Evolutionary conservation across 2,113 vertebrate genomes (phyloP).

Genomic region (Ctenomys sociabilis): DNA sequence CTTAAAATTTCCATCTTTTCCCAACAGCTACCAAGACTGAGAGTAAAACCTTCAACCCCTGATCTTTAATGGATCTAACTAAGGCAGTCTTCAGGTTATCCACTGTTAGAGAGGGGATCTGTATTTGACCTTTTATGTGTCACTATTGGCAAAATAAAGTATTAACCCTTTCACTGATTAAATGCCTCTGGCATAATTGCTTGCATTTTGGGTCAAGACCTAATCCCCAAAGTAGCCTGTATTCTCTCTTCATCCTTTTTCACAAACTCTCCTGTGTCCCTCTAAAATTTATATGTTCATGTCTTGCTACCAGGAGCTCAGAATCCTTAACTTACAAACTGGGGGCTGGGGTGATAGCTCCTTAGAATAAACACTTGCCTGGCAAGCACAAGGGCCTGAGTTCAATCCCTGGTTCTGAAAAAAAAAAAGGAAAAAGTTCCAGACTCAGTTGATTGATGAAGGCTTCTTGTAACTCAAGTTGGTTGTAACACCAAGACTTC

Average conservation of each 20-base stretch:
- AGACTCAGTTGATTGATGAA: background rate
- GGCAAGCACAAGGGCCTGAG: too few relatives aligned
- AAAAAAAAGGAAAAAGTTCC: too few relatives aligned
- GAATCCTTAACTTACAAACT: background rate
- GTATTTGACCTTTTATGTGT: background rate
- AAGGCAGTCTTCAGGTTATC: background rate
- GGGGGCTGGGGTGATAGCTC: too few relatives aligned
- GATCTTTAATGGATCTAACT: background rate
- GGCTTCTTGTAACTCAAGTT: background rate
- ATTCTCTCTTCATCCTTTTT: background rate
- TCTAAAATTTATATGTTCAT: background rate
- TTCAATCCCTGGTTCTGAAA: too few relatives aligned
- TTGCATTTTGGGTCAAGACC: background rate
- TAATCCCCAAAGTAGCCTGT: background rate
- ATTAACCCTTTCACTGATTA: background rate
- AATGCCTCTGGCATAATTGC: background rate
- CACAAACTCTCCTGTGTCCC: background rate
- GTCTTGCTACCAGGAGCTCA: background rate
- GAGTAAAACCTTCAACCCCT: background rate
- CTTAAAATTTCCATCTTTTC: background rate
- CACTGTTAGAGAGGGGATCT: rapidly evolving
- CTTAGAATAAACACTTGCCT: too few relatives aligned
- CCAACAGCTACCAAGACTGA: background rate
- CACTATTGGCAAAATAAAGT: background rate
- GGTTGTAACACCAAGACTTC: background rate